phyloP scores from a whole-genome alignment of 1,140 invertebrate genomes.

The Macrocentrus cingulum region DNA sequence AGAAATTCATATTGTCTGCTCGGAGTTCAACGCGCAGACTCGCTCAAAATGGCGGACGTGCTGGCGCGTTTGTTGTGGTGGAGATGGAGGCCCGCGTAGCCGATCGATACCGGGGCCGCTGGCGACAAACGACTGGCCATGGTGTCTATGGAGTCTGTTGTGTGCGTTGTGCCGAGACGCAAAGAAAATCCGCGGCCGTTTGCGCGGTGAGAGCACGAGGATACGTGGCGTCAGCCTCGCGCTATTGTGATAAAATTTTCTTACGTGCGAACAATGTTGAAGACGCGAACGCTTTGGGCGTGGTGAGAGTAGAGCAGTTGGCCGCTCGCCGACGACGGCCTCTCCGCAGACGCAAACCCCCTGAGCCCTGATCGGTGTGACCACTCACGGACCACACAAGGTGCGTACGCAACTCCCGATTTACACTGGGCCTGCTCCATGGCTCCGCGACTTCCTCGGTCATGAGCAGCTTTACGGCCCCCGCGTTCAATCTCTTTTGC shows the following conservation, averaged over 20 bases:
- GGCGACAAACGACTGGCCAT: conserved; percentile 15
- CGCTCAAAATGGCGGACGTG: conserved; percentile 54
- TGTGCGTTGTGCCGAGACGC: conserved; percentile 34
- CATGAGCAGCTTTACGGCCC: conserved; percentile 46
- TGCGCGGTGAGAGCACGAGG: conserved; percentile 6
- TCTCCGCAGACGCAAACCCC: conserved; percentile 39
- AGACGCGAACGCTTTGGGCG: conserved; percentile 32
- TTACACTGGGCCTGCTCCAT: conserved; percentile 80
- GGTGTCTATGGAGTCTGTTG: conserved; percentile 38
- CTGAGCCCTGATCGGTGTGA: conserved; percentile 29
- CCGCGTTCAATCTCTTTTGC: conserved; percentile 42
- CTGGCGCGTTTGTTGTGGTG: conserved; percentile 41
- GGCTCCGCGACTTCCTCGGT: conserved; percentile 35
- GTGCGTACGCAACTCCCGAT: conserved; percentile 86
- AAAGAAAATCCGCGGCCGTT: neutral
- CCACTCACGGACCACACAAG: conserved; percentile 70
- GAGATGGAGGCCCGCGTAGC: conserved; percentile 42
- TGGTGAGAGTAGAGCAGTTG: conserved; percentile 37
- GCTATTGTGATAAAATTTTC: neutral
- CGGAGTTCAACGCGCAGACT: conserved; percentile 60
- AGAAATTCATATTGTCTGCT: conserved; percentile 56
- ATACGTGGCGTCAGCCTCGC: neutral
- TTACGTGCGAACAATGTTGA: neutral
- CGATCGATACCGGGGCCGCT: conserved; percentile 42
- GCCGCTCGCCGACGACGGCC: conserved; percentile 24